Evolutionary conservation across 2,113 vertebrate genomes (phyloP).

Genomic region (Fregetta grallaria): DNA sequence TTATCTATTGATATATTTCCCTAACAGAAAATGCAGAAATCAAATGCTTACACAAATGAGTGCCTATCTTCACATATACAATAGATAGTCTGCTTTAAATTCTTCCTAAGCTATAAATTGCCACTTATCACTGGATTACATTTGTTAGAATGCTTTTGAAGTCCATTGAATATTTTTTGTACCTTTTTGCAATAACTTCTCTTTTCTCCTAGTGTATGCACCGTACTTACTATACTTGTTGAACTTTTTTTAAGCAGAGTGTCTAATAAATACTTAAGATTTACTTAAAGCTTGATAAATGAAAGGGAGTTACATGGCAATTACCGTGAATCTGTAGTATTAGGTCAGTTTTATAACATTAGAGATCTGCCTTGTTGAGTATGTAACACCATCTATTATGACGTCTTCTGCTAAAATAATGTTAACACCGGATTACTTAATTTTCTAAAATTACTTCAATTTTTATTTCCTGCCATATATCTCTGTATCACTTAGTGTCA

Average conservation of each 20-base stretch:
- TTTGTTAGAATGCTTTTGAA: conserved; percentile 4
- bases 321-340: not conserved
- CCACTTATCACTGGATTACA: not conserved
- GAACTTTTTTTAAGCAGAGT: not conserved
- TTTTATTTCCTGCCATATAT: conserved; percentile 14
- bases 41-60: not conserved
- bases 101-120: not conserved
- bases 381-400: not conserved
- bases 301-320: not conserved
- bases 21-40: not conserved
- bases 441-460: not conserved
- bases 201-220: not conserved
- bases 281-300: not conserved
- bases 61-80: not conserved
- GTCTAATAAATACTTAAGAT: not conserved
- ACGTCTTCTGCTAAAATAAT: not conserved
- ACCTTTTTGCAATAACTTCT: not conserved
- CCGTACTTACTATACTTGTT: not conserved
- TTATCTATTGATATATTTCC: not conserved
- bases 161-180: not conserved
- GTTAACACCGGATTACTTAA: not conserved
- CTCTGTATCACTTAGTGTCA: not conserved
- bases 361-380: not conserved
- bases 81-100: not conserved
- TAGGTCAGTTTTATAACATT: not conserved